Conservation (phyloP, 2,888 invertebrate species). For the Meloe dianella region DNA sequence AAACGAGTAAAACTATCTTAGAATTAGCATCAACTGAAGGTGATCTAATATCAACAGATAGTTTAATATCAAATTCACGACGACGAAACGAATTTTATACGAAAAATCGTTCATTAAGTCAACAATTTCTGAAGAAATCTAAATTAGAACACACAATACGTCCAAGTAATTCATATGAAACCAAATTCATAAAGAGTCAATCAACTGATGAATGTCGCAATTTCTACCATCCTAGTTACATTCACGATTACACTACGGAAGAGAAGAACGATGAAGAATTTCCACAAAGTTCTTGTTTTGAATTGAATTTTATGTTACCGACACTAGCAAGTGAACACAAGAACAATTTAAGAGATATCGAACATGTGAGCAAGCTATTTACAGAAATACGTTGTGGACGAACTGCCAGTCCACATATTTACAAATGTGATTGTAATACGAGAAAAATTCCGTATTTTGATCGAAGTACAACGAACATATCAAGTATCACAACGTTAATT, state of each 20-base stretch:
- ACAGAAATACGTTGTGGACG: slow-evolving; percentile 47
- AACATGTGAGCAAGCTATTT: slow-evolving; percentile 44
- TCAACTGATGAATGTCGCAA: background rate
- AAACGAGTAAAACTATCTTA: slow-evolving; percentile 67
- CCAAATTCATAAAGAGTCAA: slow-evolving; percentile 12
- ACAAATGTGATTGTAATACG: slow-evolving; percentile 6
- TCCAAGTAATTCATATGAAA: background rate
- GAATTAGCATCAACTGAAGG: slow-evolving; percentile 58
- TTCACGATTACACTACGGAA: slow-evolving; percentile 6
- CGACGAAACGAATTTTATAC: slow-evolving; percentile 15
- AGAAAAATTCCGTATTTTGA: slow-evolving; percentile 47
- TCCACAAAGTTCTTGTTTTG: slow-evolving; percentile 12
- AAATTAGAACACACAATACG: background rate
- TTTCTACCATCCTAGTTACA: slow-evolving; percentile 25
- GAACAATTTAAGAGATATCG: slow-evolving; percentile 48
- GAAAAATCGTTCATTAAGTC: slow-evolving; percentile 38
- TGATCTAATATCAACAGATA: slow-evolving; percentile 50
- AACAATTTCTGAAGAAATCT: slow-evolving; percentile 44
- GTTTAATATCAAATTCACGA: slow-evolving; percentile 47
- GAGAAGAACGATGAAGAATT: background rate
- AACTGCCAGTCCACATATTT: slow-evolving; percentile 45
- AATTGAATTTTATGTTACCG: slow-evolving; percentile 52
- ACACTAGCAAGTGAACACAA: slow-evolving; percentile 54
- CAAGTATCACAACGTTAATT: slow-evolving; percentile 17
- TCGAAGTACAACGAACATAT: slow-evolving; percentile 35